Base-by-base conservation (phyloP, 2,113 vertebrate genomes). In the Sciurus niger region DNA sequence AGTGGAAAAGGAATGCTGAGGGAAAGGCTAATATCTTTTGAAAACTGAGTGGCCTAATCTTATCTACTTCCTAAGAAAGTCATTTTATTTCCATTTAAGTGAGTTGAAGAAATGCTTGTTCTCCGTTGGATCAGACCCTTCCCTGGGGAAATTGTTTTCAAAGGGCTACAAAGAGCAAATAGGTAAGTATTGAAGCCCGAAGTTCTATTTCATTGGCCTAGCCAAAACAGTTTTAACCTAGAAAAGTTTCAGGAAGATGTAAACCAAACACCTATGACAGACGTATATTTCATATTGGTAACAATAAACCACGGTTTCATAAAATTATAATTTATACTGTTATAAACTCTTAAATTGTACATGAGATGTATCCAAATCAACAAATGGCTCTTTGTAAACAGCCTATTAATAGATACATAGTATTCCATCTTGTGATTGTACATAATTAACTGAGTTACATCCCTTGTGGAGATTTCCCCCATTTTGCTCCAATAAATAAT, bases 271-370 rank as follows among this genome's bases (percentile, higher is more conserved):
- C 32, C 60, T 91, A 28, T 89, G 40, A 86, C 46, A 82, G 30
- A 77, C 20, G 28, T 83, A 93, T 87, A 95, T 87, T 95, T 97
- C 77, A 88, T 72, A 46, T 76, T 60, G 67, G 30, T 73, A 58
- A 93, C 89, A 78, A 89, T 63, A 89, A 3, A 92, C 90, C 60
- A 88, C 11, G 24, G 58, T 43, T 28, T 34, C 53, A 51, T 70
- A 88, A 89, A 85, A 79, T 86, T 72, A 1, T 76, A 60, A 92
- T 91, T 77, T 84, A 87, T 68, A 68, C 3, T 74, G 28, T 92
- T 77, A 85, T 89, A 89, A 82, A 40, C 12, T 30, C 24, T 93
- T 85, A 65, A 11, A 95, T 80, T 40, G 80, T 2, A 77, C 20
- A 53, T 48, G 37, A 63, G 10, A 88, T 78, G 32, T 83, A 95